phyloP scores from a whole-genome alignment of 2,113 vertebrate genomes.

The Ellobius talpinus region DNA sequence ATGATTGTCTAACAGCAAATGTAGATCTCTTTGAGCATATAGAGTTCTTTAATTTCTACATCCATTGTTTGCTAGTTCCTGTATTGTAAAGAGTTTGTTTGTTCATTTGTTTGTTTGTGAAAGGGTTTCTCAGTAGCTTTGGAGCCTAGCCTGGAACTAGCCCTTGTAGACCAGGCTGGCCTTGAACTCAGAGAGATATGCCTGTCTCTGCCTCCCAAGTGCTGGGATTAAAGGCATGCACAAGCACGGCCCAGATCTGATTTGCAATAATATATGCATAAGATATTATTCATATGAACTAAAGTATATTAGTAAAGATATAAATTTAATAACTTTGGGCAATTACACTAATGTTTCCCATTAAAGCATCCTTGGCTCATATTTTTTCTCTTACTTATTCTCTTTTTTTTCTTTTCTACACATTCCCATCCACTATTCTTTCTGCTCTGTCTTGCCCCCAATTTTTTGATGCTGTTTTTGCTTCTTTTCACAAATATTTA shows the following conservation, averaged over 20 bases:
- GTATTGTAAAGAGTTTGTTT: neutral
- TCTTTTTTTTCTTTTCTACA: fast-evolving
- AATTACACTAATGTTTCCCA: neutral
- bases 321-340: neutral
- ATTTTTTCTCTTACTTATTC: neutral
- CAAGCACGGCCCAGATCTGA: no score
- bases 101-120: no score
- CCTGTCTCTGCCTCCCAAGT: no score
- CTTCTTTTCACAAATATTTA: neutral
- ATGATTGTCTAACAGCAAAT: neutral
- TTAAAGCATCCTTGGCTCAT: neutral
- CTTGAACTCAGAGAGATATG: no score
- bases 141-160: no score
- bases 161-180: no score
- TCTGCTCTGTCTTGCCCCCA: fast-evolving
- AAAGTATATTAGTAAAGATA: neutral
- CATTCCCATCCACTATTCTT: neutral
- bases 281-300: neutral
- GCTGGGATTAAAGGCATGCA: no score
- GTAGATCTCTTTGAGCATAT: neutral
- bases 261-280: neutral
- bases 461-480: neutral
- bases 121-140: no score
- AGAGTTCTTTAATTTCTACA: neutral
- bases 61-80: neutral